phyloP scores from a whole-genome alignment of 2,113 vertebrate species.

The Origma solitaria region DNA sequence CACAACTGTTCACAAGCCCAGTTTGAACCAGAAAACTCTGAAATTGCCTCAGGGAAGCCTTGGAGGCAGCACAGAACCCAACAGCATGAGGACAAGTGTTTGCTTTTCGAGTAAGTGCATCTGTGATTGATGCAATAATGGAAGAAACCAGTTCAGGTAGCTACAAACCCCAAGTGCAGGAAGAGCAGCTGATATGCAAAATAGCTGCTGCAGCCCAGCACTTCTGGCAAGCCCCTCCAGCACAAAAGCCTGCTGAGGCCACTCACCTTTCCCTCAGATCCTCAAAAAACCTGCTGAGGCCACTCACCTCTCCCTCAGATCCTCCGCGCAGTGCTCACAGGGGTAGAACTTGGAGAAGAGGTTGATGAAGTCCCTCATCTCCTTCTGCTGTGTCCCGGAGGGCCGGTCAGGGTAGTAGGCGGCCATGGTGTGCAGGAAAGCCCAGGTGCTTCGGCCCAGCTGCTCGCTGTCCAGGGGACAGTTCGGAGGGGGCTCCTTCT shows the following conservation, averaged over 20 bases:
- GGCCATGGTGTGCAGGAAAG: conserved; percentile 93
- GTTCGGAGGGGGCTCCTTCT: conserved; percentile 68
- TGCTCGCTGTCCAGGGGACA: conserved; percentile 91
- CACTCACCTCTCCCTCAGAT: conserved; percentile 70
- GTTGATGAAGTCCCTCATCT: conserved; percentile 90
- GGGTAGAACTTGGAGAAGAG: conserved; percentile 96
- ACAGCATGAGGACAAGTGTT: rapidly evolving
- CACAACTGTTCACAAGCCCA: not conserved
- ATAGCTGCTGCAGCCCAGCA: not conserved
- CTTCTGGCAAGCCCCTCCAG: not conserved
- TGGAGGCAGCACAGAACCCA: not conserved
- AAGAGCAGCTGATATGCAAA: not conserved
- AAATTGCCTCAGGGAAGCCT: not conserved
- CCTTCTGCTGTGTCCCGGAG: conserved; percentile 77
- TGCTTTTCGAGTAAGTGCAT: not conserved
- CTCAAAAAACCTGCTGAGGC: not conserved
- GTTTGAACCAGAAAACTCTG: not conserved
- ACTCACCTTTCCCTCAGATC: not conserved
- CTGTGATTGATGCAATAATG: not conserved
- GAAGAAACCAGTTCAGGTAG: not conserved
- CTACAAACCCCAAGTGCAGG: not conserved
- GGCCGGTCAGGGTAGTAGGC: conserved; percentile 90
- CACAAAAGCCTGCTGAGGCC: not conserved
- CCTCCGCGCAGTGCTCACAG: conserved; percentile 93
- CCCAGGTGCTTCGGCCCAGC: conserved; percentile 90